Base-by-base conservation (phyloP, 2,797 vertebrate genomes). In the Hyperoplus lanceolatus region DNA sequence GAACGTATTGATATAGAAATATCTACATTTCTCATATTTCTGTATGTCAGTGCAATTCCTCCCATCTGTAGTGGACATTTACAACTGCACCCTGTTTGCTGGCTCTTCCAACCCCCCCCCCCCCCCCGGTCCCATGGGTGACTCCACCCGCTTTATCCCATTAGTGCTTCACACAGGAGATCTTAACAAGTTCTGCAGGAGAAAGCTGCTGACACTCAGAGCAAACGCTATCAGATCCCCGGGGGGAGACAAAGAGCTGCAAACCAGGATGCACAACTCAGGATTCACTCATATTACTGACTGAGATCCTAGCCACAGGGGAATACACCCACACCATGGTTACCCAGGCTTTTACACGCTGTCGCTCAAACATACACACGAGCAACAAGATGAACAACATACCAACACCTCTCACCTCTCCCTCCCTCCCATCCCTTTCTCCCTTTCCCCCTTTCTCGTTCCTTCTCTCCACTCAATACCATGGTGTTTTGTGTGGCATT, bases 261-360 rank as follows among this genome's bases (percentile, higher is more conserved):
- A 70, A 29, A 74, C 64, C 70, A 76, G 68, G 59, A 77, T 76
- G 51, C 73, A 76, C 59, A 43, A 42, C 66, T 63, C 84, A 64
- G 64, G 75, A 90, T 86, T 86, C 84, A 80, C 79, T 86, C 81
- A 75, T 82, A 83, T 89, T 87, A 85, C 75, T 39, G 65, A 85
- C 75, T 39, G 65, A 85, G 77, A 80, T 68, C 73, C 63, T 48
- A 68, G 79, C 60, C 82, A 83, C 65, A 12, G 72, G 79, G 88
- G 83, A 90, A 89, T 84, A 89, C 89, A 83, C 89, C 86, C 89
- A 89, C 91, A 79, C 84, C 76, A 67, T 81, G 75, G 87, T 67
- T 89, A 88, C 75, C 70, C 77, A 54, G 73, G 66, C 77, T 81
- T 43, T 80, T 48, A 70, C 72, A 76, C 41, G 8, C 45, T 16